Base-by-base conservation (phyloP, 2,113 vertebrate species). In the Protobothrops flavoviridis region DNA sequence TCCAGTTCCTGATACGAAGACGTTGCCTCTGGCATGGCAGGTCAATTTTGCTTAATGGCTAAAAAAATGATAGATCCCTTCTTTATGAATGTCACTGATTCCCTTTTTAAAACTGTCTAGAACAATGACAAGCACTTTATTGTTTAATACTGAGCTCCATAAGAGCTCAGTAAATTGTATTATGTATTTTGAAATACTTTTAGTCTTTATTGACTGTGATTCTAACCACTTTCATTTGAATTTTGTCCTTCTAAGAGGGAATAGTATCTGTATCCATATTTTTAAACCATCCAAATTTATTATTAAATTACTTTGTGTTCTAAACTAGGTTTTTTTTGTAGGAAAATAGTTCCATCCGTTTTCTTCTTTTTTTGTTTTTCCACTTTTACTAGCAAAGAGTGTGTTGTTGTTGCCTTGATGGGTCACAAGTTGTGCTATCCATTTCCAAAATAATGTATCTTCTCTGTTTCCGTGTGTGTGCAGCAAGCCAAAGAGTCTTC, bases 401-500 rank as follows among this genome's bases (percentile, higher is more conserved):
- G 12, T 3, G n/a, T 50, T 88, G 45, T 23, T 3, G 26, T 92
- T 20, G 21, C 33, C 43, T 59, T 61, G 86, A 50, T 29, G 33
- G 23, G 26, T 85, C 69, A 91, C 69, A 57, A 0, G 74, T 92
- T 52, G 26, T 92, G 20, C 39, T 0, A 0, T 33, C 74, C 3
- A 91, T 61, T 56, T 94, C 21, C n/a, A 92, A 55, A 89, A 89
- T 74, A 96, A 53, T 50, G 0, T 91, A 69, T 96, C 96, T 4
- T 96, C 95, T 97, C 43, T 96, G 97, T 90, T 92, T 69, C 61
- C 43, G 17, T 81, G 33, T 81, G 33, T 81, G 17, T 39, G 0
- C 97, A 97, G 23, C 95, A 99, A 99, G 97, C 97, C 7, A 99
- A 99, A 98, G 97, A 97, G 89, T 98, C 98, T 95, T 98, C 98